Conservation (phyloP, 1,140 invertebrate genomes). For the Papilio xuthus region DNA sequence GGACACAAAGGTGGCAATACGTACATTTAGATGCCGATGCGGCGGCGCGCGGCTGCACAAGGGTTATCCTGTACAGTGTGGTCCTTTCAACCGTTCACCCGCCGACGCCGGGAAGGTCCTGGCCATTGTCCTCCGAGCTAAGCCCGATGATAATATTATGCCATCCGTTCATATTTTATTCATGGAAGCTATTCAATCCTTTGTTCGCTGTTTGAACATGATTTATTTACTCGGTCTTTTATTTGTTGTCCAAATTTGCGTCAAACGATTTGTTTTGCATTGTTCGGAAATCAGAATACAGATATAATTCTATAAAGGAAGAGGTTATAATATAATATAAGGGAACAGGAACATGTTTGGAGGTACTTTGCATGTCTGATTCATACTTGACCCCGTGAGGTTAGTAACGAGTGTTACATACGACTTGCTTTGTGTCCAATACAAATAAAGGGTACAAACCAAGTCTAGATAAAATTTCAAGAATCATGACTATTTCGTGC, state of each 20-base stretch:
- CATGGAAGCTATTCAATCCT: slow-evolving; percentile 23
- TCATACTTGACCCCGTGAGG: too few relatives aligned
- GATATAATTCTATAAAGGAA: background rate
- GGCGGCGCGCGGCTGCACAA: background rate
- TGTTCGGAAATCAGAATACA: background rate
- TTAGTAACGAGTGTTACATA: too few relatives aligned
- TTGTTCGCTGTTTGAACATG: slow-evolving; percentile 24
- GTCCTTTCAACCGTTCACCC: background rate
- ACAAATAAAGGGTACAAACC: background rate
- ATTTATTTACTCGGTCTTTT: slow-evolving; percentile 27
- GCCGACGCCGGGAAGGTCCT: slow-evolving; percentile 2
- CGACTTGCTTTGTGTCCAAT: too few relatives aligned
- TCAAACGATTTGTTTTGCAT: slow-evolving; percentile 16
- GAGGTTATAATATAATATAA: too few relatives aligned
- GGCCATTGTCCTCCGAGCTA: slow-evolving; percentile 8
- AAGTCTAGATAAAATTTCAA: slow-evolving; percentile 1
- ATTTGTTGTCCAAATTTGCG: slow-evolving; percentile 22
- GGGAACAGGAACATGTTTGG: background rate
- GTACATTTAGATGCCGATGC: slow-evolving; percentile 5
- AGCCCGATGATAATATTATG: slow-evolving; percentile 21
- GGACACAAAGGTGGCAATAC: background rate
- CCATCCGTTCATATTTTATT: slow-evolving; percentile 28
- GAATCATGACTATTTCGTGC: background rate
- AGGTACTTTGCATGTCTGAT: too few relatives aligned
- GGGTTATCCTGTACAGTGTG: background rate